These are phyloP conservation scores for Oscheius onirici DNA, from an alignment of 2,888 invertebrate genomes.

Conservation along the genomic window DNA sequence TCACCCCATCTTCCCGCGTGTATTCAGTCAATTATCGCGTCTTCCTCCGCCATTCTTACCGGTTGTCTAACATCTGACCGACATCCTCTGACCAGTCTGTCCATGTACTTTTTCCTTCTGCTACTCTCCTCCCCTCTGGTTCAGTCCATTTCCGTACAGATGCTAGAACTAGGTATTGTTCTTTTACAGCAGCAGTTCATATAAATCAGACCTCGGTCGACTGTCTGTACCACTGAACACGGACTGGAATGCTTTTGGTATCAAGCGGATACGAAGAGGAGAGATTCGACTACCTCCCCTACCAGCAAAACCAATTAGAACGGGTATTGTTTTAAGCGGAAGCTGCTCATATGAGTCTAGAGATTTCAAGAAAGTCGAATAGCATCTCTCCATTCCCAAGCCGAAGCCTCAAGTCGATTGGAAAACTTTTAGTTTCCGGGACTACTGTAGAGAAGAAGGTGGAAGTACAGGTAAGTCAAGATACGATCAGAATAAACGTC, in stretches of 20 bases:
- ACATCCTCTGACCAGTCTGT: constrained; percentile 16
- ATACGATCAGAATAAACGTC: background rate
- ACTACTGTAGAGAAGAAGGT: constrained; percentile 9
- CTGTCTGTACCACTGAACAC: background rate
- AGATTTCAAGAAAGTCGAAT: background rate
- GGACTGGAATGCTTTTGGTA: constrained; percentile 26
- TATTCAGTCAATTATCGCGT: constrained; percentile 25
- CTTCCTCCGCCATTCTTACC: constrained; percentile 29
- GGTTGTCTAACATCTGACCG: constrained; percentile 34
- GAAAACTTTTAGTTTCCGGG: constrained; percentile 4
- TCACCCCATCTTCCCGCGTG: background rate
- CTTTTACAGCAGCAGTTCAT: background rate
- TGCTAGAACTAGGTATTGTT: constrained; percentile 18
- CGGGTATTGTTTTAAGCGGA: background rate
- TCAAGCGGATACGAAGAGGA: constrained; percentile 8
- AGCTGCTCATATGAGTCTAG: background rate
- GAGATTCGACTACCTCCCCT: constrained; percentile 8
- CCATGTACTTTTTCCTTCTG: background rate
- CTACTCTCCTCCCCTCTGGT: background rate
- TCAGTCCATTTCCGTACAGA: constrained; percentile 6
- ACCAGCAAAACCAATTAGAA: constrained; percentile 5
- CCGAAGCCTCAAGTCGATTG: constrained; percentile 1
- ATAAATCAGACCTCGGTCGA: constrained; percentile 17
- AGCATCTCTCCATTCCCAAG: background rate
- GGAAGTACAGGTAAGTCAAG: background rate